A percentile compares a stretch with the other conserved stretches of the same genome.
Conservation (phyloP, 2,113 vertebrate genomes). For the Sterrhoptilus dennistouni region DNA sequence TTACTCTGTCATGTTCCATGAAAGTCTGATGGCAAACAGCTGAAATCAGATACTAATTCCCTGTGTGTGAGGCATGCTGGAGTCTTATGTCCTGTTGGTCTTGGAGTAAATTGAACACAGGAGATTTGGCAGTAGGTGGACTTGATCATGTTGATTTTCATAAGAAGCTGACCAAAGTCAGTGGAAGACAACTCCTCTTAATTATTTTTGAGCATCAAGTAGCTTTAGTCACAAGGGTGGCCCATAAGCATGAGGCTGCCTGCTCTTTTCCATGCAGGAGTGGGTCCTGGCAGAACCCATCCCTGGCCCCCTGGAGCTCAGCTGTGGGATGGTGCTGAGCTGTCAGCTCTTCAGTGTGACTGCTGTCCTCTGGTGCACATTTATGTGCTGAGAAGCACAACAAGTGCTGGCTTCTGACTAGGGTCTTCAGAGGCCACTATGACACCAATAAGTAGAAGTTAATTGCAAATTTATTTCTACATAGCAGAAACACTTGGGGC, state of each 20-base stretch:
- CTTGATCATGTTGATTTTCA: fast-evolving
- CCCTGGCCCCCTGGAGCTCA: not conserved
- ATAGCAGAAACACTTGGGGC: conserved; percentile 27
- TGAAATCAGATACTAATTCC: not conserved
- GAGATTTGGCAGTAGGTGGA: not conserved
- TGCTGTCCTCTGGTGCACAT: not conserved
- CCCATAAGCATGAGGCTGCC: not conserved
- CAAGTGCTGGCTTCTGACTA: not conserved
- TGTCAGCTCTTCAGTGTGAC: fast-evolving
- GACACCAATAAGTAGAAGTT: conserved; percentile 25
- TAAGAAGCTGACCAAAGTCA: not conserved
- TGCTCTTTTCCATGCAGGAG: not conserved
- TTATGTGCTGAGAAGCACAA: not conserved
- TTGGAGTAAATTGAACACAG: not conserved
- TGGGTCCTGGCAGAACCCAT: not conserved
- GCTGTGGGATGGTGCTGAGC: not conserved
- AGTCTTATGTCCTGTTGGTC: not conserved
- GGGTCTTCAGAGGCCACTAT: not conserved
- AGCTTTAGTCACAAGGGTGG: not conserved
- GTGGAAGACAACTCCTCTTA: not conserved
- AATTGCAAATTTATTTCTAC: conserved; percentile 45
- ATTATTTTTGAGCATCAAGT: not conserved
- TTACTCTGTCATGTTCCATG: fast-evolving
- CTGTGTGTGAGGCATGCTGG: not conserved
- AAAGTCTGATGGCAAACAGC: not conserved